Base-by-base conservation (phyloP, 2,113 vertebrate genomes). In the Apeltes quadracus region DNA sequence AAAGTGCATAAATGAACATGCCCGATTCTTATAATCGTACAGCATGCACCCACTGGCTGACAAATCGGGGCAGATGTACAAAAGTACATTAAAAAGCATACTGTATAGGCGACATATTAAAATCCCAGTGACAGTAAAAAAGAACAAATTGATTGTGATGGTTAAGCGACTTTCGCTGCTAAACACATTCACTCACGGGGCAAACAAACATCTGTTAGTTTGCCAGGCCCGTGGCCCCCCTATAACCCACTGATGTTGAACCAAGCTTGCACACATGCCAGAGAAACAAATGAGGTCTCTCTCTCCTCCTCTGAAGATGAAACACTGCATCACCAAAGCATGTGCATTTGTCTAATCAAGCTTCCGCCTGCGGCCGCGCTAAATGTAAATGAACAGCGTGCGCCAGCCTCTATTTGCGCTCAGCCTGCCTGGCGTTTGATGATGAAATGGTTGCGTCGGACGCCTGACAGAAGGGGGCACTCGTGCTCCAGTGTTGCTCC, bases 401-500 rank as follows among this genome's bases (percentile, higher is more conserved):
- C 88, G 88, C 88, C 89, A 89, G 81, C 85, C 78, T 83, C 87
- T 88, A 86, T 90, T 90, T 89, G 77, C 87, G 85, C 75, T 87
- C 86, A 76, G 64, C 56, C 80, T 75, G 78, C 61, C 78, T 85
- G 79, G 62, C 48, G 77, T 78, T 84, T 78, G 86, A 89, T 81
- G 84, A 75, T 85, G 83, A 84, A 83, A 76, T 69, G 51, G 41
- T 6, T 83, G 79, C 80, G 48, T 81, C 75, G 79, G 54, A 39
- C 72, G 62, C 61, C 51, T 66, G 38, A 55, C 84, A 86, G 90
- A 86, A 94, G 94, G 96, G 96, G 97, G 97, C 97, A 98, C 96
- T 95, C 93, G 97, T 97, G 97, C 90, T 96, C 96, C 94, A 96
- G 94, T 91, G 94, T 95, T 92, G 78, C 86, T 72, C 63, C 82